Evolutionary conservation across 2,797 vertebrate genomes (phyloP).

Genomic region (Labroides dimidiatus): DNA sequence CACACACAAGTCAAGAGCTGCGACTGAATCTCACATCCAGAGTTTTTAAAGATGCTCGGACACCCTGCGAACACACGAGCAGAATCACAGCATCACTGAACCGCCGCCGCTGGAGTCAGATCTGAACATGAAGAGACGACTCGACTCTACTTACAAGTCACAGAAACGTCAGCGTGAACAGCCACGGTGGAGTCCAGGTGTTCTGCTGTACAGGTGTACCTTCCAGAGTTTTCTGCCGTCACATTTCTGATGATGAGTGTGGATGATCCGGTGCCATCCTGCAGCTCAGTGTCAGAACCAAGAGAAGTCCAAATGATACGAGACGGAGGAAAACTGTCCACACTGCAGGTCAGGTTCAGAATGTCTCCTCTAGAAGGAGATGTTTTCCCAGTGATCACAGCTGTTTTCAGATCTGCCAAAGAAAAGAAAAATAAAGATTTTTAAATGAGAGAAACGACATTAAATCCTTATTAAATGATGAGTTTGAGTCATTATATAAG

Average conservation of each 20-base stretch:
- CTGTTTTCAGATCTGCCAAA: constrained; percentile 38
- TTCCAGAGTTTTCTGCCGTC: constrained; percentile 36
- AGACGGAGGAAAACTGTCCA: constrained; percentile 48
- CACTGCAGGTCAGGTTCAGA: constrained; percentile 58
- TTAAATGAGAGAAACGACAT: no score
- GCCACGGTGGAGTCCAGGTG: not conserved
- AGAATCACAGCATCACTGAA: not conserved
- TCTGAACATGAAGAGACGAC: not conserved
- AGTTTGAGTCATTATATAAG: no score
- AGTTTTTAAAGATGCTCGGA: constrained; percentile 10
- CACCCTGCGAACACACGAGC: not conserved
- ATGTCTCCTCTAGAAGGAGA: not conserved
- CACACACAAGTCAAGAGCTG: constrained; percentile 50
- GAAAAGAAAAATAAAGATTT: not conserved
- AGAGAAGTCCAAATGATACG: constrained; percentile 31
- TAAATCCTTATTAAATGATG: no score
- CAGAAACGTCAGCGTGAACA: constrained; percentile 1
- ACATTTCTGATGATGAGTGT: constrained; percentile 39
- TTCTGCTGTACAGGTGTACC: constrained; percentile 52
- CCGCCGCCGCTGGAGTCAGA: not conserved
- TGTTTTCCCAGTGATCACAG: constrained; percentile 19
- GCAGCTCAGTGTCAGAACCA: not conserved
- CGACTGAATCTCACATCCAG: constrained; percentile 9
- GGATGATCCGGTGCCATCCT: constrained; percentile 6
- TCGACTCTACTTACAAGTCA: constrained; percentile 57